Base-by-base conservation (phyloP, 2,888 invertebrate species). In the Dusona sp. region DNA sequence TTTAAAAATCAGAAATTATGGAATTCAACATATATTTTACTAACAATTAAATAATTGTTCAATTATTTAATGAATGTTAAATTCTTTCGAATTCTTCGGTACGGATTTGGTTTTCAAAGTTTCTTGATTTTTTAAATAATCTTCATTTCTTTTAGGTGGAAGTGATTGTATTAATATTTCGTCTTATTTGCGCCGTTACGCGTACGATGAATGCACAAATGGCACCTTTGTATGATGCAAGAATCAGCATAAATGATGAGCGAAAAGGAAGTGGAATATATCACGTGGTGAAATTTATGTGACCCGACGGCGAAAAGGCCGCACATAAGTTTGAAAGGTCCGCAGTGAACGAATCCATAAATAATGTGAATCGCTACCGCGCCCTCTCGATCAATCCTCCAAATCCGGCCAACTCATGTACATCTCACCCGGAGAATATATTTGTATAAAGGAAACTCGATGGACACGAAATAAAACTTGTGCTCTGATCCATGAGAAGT, bases 251-350 rank as follows among this genome's bases (percentile, higher is more conserved):
- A 36, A 45, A 57, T 70, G 19, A 45, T 36, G 36, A 57, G 82
- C 2, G 70, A 77, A 61, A 64, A 57, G 77, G 82, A 78, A 83
- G 83, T 78, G 65, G 61, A 68, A 51, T 78, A 51, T 78, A 78
- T 78, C 78, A 78, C 72, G 61, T 72, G 36, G 9, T 51, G 42
- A 51, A 83, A 83, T 83, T 78, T 78, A 83, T 83, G 82, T 42
- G 70, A 38, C 61, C 70, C 70, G 45, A 54, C 33, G 45, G 82
- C 38, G 70, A 77, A 83, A 33, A 51, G 67, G 67, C 78, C 38
- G 72, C 42, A 54, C 13, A 57, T 64, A 48, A 45, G 70, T 72
- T 51, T 65, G 74, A 74, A 54, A 81, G 67, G 13, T 48, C 38
- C 78, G 78, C 67, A 78, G 64, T 42, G 42, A 78, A 78, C 74